phyloP scores from a whole-genome alignment of 1,140 invertebrate species.

The Drosophila pandora region DNA sequence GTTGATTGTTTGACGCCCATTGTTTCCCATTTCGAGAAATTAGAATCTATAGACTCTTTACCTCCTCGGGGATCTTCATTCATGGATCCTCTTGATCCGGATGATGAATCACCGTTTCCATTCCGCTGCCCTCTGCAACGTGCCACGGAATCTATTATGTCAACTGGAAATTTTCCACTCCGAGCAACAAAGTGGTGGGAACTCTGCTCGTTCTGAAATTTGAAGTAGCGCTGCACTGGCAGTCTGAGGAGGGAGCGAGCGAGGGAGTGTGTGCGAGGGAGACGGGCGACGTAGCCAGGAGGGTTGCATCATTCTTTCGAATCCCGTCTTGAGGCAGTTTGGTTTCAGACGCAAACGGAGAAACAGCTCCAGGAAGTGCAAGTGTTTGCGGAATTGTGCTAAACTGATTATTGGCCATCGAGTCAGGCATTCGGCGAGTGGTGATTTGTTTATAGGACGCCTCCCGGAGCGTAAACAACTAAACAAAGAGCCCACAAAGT shows the following conservation, averaged over 20 bases:
- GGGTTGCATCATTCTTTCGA: conserved; percentile 7
- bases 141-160: neutral
- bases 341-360: conserved; percentile 1
- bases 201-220: conserved; percentile 5
- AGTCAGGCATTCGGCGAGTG: neutral
- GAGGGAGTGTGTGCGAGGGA: neutral
- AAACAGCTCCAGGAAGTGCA: conserved; percentile 27
- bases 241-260: conserved; percentile 2
- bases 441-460: conserved; percentile 24
- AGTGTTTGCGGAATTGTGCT: conserved; percentile 3
- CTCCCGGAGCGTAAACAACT: conserved; percentile 7
- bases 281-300: neutral
- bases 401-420: conserved; percentile 19
- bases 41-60: too few relatives aligned
- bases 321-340: neutral
- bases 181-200: conserved; percentile 11
- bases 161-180: conserved; percentile 43
- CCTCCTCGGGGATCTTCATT: too few relatives aligned
- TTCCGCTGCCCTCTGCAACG: neutral
- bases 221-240: conserved; percentile 8
- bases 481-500: conserved; percentile 18
- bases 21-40: too few relatives aligned
- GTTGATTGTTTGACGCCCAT: too few relatives aligned
- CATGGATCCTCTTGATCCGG: neutral
- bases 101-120: neutral